A percentile compares a stretch with the other conserved stretches of the same genome.
Evolutionary conservation across 2,113 vertebrate genomes (phyloP).

Genomic region (Otus sunia): DNA sequence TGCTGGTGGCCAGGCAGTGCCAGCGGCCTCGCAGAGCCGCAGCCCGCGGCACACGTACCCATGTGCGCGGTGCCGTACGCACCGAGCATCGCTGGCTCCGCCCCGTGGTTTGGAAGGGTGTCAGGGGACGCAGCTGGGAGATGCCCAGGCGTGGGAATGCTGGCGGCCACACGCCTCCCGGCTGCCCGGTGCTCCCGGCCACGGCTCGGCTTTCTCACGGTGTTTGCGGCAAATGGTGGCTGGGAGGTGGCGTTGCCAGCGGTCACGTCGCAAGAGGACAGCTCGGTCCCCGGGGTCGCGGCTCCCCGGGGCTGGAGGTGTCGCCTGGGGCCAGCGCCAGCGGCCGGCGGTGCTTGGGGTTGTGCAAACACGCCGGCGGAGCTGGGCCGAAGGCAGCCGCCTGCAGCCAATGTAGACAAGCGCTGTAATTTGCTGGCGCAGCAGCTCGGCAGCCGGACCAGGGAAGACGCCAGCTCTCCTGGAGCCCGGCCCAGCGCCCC

Average conservation of each 20-base stretch:
- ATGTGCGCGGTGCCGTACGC: not conserved
- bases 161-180: accelerated
- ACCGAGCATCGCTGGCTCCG: not conserved
- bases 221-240: not conserved
- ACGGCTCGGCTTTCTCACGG: not conserved
- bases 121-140: not conserved
- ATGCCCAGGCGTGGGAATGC: not conserved
- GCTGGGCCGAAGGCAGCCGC: not conserved
- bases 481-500: accelerated
- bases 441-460: not conserved
- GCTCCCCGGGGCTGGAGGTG: not conserved
- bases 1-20: not conserved
- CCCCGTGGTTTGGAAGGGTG: not conserved
- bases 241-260: too few relatives aligned
- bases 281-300: accelerated
- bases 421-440: not conserved
- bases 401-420: not conserved
- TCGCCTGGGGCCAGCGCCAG: not conserved
- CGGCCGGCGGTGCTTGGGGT: not conserved
- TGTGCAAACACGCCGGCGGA: not conserved
- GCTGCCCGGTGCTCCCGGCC: accelerated
- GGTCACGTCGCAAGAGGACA: not conserved
- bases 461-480: not conserved
- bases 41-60: accelerated
- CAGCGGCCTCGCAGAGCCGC: accelerated